Percentiles rank a stretch among this genome's conserved stretches.
Evolutionary conservation across 2,113 vertebrate species (phyloP).

Genomic region (Candoia aspera): DNA sequence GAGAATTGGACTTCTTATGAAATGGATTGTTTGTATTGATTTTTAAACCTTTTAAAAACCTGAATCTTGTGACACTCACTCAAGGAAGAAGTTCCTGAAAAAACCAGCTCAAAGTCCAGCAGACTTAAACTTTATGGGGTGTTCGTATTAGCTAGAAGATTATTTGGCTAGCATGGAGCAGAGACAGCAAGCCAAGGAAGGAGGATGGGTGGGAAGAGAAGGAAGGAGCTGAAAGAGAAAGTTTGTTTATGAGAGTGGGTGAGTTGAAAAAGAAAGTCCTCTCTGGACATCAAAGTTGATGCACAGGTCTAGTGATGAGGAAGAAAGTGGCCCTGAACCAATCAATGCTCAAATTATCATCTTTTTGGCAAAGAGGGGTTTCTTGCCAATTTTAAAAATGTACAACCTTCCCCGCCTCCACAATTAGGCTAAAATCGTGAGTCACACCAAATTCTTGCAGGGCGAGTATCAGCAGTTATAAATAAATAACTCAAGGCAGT

Average conservation of each 20-base stretch:
- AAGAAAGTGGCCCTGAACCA: not conserved
- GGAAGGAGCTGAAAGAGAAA: not conserved
- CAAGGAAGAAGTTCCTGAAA: not conserved
- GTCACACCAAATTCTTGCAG: too few species aligned
- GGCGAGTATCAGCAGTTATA: too few species aligned
- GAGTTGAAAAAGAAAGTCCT: not conserved
- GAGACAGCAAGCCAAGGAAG: not conserved
- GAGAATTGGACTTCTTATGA: too few species aligned
- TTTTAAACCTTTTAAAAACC: not conserved
- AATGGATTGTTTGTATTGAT: not conserved
- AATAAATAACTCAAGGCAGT: too few species aligned
- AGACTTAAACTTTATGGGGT: not conserved
- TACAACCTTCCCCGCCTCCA: too few species aligned
- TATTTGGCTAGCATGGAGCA: not conserved
- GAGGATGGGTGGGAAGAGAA: not conserved
- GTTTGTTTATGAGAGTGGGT: not conserved
- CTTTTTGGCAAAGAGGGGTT: not conserved
- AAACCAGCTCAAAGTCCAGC: not conserved
- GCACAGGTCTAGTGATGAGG: not conserved
- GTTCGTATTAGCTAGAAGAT: not conserved
- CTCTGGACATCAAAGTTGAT: not conserved
- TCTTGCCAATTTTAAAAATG: not conserved
- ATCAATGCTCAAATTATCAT: not conserved
- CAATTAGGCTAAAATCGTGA: too few species aligned
- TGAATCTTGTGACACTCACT: not conserved